Evolutionary conservation across 2,888 invertebrate species (phyloP), one percentile per base, ranked within the genome.

Genomic region (Nasonovia ribisnigri): DNA sequence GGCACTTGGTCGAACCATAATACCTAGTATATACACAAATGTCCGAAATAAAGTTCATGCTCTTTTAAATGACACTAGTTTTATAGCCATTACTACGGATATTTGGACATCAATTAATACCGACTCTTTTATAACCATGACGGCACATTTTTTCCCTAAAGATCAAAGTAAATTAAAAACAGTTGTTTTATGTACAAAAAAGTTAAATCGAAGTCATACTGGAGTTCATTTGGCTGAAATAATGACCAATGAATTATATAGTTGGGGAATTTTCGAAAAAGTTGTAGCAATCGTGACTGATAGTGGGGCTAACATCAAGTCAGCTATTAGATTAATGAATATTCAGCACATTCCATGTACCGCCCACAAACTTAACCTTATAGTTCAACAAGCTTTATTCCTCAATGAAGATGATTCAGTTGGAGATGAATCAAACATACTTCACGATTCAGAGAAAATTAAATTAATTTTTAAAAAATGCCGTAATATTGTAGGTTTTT

Each of bases 101-200:
- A 88, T 88, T 29, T 88, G 57, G 88, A 88, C 88, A 24, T 88
- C 88, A 42, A 88, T 88, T 20, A 88, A 57, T 13, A 88, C 42
- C 0, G 88, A 88, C 42, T 57, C 54, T 24, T 88, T 88, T 43
- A 42, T 57, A 42, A 88, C 88, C 42, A 57, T 88, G 26, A 88
- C 54, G 5, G 57, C 57, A 24, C 88, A 88, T 57, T 88, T 88
- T 57, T 54, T 88, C 2, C 88, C 88, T 54, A 88, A 57, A 36
- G 26, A 11, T 1, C 48, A 88, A 42, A 88, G 26, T 5, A 5
- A 88, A 57, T 57, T 57, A 11, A 88, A 57, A 57, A 57, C 1
- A 54, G 54, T 88, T 42, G 88, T 54, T 26, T 29, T 88, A 0
- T 57, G 57, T 88, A 88, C 57, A 57, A 88, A 88, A 88, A 88